Base-by-base conservation (phyloP, 2,888 invertebrate species). In the Rhorus exstirpatorius region DNA sequence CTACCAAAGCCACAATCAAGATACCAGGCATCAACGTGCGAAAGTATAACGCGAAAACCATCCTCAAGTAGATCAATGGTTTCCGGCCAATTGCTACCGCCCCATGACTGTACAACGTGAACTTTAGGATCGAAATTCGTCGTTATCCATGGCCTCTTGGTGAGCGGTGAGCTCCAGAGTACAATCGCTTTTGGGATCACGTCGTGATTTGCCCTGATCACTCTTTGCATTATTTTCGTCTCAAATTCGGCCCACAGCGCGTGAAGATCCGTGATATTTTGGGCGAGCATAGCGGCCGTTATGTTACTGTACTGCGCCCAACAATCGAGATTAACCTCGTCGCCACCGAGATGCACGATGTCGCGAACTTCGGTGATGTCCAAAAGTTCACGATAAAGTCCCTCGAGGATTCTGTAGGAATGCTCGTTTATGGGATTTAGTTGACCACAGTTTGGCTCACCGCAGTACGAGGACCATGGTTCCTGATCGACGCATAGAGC, bases 1-100 rank as follows among this genome's bases (percentile, higher is more conserved):
- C 96, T 96, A 0, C 97, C 97, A 91, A 97, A 97, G 0, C 97
- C 97, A 90, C 97, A 97, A 92, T 97, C 97, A 85, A 97, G 94
- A 93, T 97, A 97, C 97, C 97, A 97, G 3, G 97, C 97, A 91
- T 97, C 97, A 72, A 97, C 97, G 93, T 97, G 97, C 14, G 97
- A 97, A 77, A 97, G 93, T 75, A 98, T 96, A 67, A 97, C 94
- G 76, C 96, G 95, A 93, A 96, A 97, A 1, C 97, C 97, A 75
- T 96, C 96, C 85, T 96, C 95, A 24, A 97, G 93, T 3, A 97
- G 94, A 81, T 96, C 96, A 4, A 95, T 95, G 14, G 97, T 97
- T 90, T 97, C 97, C 1, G 96, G 95, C 96, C 97, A 97, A 55
- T 95, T 95, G 86, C 96, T 97, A 0, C 96, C 96, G 46, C 97